Conservation (phyloP, 2,797 vertebrate genomes). For the Bovichtus diacanthus region DNA sequence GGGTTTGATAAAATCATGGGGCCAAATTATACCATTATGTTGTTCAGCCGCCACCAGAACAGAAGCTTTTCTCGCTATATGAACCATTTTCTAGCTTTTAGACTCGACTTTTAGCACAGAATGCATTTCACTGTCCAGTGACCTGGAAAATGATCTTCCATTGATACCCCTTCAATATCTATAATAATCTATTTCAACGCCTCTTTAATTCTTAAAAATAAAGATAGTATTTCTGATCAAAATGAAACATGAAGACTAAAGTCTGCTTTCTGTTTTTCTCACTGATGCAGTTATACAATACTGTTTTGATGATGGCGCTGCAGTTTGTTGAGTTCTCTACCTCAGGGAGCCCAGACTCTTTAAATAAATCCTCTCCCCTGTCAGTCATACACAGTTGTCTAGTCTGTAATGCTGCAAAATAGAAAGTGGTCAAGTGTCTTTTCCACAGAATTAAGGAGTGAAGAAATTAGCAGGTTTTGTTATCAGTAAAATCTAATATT, state of each 20-base stretch:
- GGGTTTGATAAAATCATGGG: background rate
- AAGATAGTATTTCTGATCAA: background rate
- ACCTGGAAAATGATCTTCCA: slow-evolving; percentile 52
- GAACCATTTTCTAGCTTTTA: slow-evolving; percentile 33
- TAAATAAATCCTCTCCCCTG: slow-evolving; percentile 56
- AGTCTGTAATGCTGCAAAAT: slow-evolving; percentile 8
- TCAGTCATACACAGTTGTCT: slow-evolving; percentile 41
- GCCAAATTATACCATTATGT: slow-evolving; percentile 18
- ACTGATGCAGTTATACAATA: slow-evolving; percentile 12
- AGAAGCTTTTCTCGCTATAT: slow-evolving; percentile 12
- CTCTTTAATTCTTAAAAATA: background rate
- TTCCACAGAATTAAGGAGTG: background rate
- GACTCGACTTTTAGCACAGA: slow-evolving; percentile 16
- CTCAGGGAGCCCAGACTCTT: slow-evolving; percentile 33
- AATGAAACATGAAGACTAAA: background rate
- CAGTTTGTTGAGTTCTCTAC: slow-evolving; percentile 27
- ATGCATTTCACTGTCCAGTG: slow-evolving; percentile 48
- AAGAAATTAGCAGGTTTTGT: background rate
- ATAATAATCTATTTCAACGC: slow-evolving; percentile 10
- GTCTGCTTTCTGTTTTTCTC: background rate
- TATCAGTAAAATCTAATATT: background rate
- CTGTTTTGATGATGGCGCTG: slow-evolving; percentile 11
- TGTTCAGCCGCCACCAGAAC: background rate
- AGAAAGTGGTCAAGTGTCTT: background rate
- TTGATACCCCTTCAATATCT: slow-evolving; percentile 18